phyloP scores from a whole-genome alignment of 2,888 invertebrate species.

The Imbricaverruca yamaguchii region DNA sequence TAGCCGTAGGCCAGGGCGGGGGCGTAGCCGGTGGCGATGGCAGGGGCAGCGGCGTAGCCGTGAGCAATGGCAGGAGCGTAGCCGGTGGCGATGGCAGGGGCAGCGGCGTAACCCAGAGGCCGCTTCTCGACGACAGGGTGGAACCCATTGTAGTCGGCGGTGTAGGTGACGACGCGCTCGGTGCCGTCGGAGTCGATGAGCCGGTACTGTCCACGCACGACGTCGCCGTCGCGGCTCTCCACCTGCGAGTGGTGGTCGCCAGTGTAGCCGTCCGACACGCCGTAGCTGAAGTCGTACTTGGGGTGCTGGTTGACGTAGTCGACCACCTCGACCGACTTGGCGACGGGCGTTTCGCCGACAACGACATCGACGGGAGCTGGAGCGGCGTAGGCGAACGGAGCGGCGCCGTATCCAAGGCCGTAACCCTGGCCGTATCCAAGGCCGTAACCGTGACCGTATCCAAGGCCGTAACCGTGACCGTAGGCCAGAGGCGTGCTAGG shows the following conservation, averaged over 20 bases:
- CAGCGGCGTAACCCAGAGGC: constrained; percentile 29
- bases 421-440: no score
- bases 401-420: constrained; percentile 29
- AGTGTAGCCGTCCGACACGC: constrained; percentile 24
- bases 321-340: background rate
- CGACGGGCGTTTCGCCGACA: background rate
- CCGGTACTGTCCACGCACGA: constrained; percentile 20
- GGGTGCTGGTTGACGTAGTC: constrained; percentile 21
- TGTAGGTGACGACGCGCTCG: constrained; percentile 30
- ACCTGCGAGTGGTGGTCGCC: constrained; percentile 24
- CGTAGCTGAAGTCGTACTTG: constrained; percentile 23
- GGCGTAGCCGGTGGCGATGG: background rate
- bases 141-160: constrained; percentile 32
- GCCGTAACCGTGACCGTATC: no score
- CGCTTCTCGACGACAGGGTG: constrained; percentile 34
- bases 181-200: constrained; percentile 25
- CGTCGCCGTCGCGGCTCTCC: constrained; percentile 25
- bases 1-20: background rate
- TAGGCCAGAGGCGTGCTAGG: constrained; percentile 5
- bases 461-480: constrained; percentile 19
- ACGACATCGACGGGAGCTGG: constrained; percentile 11
- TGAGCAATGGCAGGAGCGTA: no score
- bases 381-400: constrained; percentile 31
- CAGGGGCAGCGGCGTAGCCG: no score
- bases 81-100: constrained; percentile 25